Evolutionary conservation across 2,113 vertebrate species (phyloP), one percentile per base, ranked within the genome.

Genomic region (Phrynosoma blainvillii): DNA sequence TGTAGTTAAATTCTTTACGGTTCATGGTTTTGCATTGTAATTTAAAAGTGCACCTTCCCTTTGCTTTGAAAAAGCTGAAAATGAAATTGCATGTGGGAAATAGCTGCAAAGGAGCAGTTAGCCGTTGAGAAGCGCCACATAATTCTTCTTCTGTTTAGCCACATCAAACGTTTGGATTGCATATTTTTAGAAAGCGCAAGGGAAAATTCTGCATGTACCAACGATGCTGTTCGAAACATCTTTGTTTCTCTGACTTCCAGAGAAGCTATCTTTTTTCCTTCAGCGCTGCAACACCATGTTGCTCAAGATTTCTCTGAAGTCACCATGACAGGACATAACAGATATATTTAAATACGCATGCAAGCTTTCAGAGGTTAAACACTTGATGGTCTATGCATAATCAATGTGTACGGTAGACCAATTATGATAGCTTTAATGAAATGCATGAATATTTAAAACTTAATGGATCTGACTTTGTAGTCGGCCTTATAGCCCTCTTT

Each of bases 391-490:
- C 84, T 95, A 85, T 94, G 91, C 92, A 87, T 94, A 95, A 94
- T 94, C 88, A 92, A 92, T 89, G 70, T 93, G 89, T 90, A 91
- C 78, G 89, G 92, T 93, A 91, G 90, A 90, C 80, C 89, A 94
- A 93, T 89, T 92, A 90, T 93, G 89, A 94, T 95, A 93, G 88
- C 85, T 94, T 91, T 94, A 95, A 96, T 93, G 91, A 94, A 94
- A 95, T 81, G 75, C 66, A 93, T 92, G 93, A 93, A 92, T 93
- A 94, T 92, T 93, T 93, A 94, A 95, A 95, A 89, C 87, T 89
- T 87, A 91, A 89, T 87, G 91, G 87, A 90, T 95, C 70, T 83
- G 88, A 62, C 89, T 95, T 93, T 89, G 85, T 85, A 91, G 84
- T 16, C 7, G 0, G 1, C 77, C 90, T 87, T 92, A 62, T 16